Base-by-base conservation (phyloP, 2,113 vertebrate genomes). In the Stigmatopora argus region DNA sequence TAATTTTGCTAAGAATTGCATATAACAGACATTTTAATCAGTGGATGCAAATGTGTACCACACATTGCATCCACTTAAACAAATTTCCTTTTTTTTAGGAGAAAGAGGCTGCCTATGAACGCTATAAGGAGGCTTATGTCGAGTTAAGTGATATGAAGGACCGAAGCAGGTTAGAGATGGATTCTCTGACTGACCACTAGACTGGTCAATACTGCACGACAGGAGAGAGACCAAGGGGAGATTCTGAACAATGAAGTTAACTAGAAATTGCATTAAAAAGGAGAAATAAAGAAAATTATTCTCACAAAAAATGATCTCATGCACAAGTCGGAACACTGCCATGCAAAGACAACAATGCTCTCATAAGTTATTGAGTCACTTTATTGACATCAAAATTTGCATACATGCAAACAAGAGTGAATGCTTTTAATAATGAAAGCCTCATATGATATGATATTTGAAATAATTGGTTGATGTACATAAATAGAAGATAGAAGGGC, bases 121-220 rank as follows among this genome's bases (percentile, higher is more conserved):
- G 90, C 66, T 96, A 94, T 75, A 94, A 95, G 75, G 92, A 94
- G 0, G 91, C 93, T n/a, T 95, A 94, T 0, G 89, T 91, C 23
- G 93, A 98, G 79, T 86, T 96, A 79, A 94, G 90, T 76, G 88
- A 91, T 69, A 87, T 90, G 14, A 96, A 92, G 85, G 89, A 89
- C 0, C 90, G 87, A 7, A 93, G 90, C 0, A 92, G 95, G 77
- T 74, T 92, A n/a, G 94, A 99, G 87, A 91, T 92, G 0, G 85
- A 88, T 65, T 91, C 93, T 75, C 92, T 98, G 63, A 94, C 92
- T 58, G 92, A 96, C 78, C 95, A 96, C 66, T 82, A 92, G 90
- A 73, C 89, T 97, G 66, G 90, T 93, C 62, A 91, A 91, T 63
- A 91, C 93, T 0, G 94, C 92, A 12, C 86, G 95, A 70, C 90